Base-by-base conservation (phyloP, 2,888 invertebrate species). In the Subacronicta megacephala region DNA sequence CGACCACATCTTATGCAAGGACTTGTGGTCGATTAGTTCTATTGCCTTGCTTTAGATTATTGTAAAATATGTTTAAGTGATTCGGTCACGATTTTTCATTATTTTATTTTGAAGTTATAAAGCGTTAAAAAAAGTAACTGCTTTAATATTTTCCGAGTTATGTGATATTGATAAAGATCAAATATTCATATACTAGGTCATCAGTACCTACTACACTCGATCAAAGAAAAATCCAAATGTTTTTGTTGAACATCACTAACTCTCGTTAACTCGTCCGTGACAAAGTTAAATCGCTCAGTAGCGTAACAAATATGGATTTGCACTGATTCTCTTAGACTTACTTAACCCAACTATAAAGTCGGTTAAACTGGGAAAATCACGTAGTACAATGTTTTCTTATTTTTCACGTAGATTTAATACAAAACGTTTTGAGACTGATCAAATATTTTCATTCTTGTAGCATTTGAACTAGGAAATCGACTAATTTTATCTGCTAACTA, bases 251-350 rank as follows among this genome's bases (percentile, higher is more conserved):
- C 44, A 58, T 37, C 38, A 37, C 43, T 38, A 13, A 46, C 37
- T 55, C 23, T 16, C 7, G 57, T 40, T 44, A 59, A 64, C 26
- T 61, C 62, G 49, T 41, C 73, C 64, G 50, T 72, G 12, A 58
- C 62, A 17, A 68, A 69, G 62, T 73, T 68, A 55, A 63, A 40
- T 47, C 64, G 61, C 29, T 57, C 36, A 72, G 38, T 38, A 69
- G 57, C 76, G 73, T 64, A 64, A 60, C 70, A 64, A 72, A 62
- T 68, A 60, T 62, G 61, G 70, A 72, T 72, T 73, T 72, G 72
- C 73, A 75, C 73, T 68, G 73, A 73, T 73, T 72, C 54, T 17
- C 51, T 15, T 29, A 15, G 13, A 17, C 33, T 12, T 57, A 18
- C 35, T 56, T 31, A 35, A 35, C n/a, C 33, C 29, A 31, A 26